These are phyloP conservation scores for Leptinotarsa peninsularis DNA, from an alignment of 2,888 invertebrate species.

Conservation along the genomic window DNA sequence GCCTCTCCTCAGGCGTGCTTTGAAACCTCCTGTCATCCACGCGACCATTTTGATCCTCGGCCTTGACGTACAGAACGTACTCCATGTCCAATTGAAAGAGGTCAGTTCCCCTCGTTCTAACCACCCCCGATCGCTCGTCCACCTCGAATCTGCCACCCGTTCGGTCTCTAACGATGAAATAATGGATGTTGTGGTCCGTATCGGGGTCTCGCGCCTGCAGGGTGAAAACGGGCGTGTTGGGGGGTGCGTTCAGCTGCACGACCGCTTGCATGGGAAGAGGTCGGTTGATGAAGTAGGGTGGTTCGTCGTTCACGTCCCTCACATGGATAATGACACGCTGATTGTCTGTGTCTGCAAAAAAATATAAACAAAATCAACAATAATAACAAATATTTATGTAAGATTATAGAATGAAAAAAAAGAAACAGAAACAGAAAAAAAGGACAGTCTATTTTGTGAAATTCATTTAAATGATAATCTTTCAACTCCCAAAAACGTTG, in stretches of 20 bases:
- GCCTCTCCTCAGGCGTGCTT: conserved; percentile 89
- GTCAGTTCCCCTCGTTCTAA: conserved; percentile 90
- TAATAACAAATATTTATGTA: too few species aligned
- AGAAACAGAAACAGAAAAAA: too few species aligned
- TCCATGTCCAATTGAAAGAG: conserved; percentile 96
- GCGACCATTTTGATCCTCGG: conserved; percentile 94
- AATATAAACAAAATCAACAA: not conserved
- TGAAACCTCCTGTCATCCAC: conserved; percentile 91
- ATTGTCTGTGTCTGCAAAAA: conserved; percentile 86
- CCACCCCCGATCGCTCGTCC: conserved; percentile 81
- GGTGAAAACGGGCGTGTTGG: conserved; percentile 97
- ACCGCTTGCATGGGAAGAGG: conserved; percentile 98
- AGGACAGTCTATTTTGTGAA: too few species aligned
- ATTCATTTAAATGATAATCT: too few species aligned
- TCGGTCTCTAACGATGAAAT: conserved; percentile 93
- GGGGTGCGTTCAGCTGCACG: conserved; percentile 93
- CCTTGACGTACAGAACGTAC: conserved; percentile 95
- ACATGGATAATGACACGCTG: conserved; percentile 95
- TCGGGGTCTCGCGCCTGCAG: conserved; percentile 96
- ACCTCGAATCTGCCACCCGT: conserved; percentile 71
- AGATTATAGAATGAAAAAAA: too few species aligned
- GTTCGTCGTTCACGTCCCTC: conserved; percentile 96
- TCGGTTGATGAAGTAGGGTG: conserved; percentile 96
- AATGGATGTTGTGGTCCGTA: conserved; percentile 95
- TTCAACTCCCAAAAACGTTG: too few species aligned